Conservation (phyloP, 1,140 invertebrate genomes). For the Cecropterus lyciades region DNA sequence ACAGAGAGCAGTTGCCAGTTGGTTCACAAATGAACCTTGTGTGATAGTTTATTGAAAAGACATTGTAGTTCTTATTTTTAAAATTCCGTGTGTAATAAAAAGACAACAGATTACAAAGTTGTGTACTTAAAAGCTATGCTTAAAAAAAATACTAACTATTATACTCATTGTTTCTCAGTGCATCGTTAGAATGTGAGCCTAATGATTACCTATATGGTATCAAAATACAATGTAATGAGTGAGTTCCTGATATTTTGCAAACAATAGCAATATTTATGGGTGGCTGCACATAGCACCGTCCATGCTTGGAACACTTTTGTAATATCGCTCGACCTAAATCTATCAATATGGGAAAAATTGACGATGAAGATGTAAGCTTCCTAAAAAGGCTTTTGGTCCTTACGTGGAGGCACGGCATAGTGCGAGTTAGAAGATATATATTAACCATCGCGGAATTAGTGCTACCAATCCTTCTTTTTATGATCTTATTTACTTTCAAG, state of each 20-base stretch:
- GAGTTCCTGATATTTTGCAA: conserved; percentile 17
- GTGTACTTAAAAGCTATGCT: no score
- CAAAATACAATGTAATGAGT: conserved; percentile 8
- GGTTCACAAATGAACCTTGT: no score
- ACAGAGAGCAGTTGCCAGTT: no score
- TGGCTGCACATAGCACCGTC: conserved; percentile 12
- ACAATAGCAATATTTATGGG: conserved; percentile 24
- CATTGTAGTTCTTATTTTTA: no score
- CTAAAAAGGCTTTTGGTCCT: conserved; percentile 43
- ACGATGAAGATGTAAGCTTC: not conserved
- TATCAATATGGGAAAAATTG: not conserved
- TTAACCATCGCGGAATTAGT: conserved; percentile 54
- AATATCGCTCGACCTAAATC: no score
- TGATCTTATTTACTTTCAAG: conserved; percentile 51
- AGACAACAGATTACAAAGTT: no score
- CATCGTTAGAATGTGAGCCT: not conserved
- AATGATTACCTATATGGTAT: conserved; percentile 1
- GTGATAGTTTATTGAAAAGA: no score
- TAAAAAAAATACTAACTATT: not conserved
- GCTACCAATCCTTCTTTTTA: conserved; percentile 52
- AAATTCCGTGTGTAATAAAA: no score
- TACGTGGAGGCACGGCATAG: conserved; percentile 60
- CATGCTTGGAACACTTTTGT: not conserved
- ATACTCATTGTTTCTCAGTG: not conserved
- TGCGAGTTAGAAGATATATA: conserved; percentile 55